Conservation (phyloP, 2,113 vertebrate genomes). For the Lates calcarifer region DNA sequence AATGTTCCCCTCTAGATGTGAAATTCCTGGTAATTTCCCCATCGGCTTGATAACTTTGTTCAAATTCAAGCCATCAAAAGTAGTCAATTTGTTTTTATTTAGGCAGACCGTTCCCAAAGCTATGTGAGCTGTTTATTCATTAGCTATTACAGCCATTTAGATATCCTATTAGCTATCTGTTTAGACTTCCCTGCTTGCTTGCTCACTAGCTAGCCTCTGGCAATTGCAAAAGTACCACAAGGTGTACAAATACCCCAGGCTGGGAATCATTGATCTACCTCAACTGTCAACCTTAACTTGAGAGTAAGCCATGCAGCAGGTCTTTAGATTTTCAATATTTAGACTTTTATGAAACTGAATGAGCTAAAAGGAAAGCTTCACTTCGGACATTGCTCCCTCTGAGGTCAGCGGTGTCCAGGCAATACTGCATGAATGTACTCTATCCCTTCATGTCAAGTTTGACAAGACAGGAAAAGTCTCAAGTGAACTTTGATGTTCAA, state of each 20-base stretch:
- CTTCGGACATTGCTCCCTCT: slow-evolving; percentile 2
- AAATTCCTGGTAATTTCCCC: neutral
- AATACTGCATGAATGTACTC: neutral
- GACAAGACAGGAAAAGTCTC: slow-evolving; percentile 21
- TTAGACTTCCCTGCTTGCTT: neutral
- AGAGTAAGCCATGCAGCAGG: neutral
- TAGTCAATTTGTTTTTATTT: neutral
- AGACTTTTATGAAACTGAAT: slow-evolving; percentile 9
- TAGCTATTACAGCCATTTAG: too few relatives aligned
- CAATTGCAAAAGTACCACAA: neutral
- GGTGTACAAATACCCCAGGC: neutral
- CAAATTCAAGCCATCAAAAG: too few relatives aligned
- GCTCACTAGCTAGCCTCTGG: too few relatives aligned
- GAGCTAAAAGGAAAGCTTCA: slow-evolving; percentile 11
- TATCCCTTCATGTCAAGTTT: slow-evolving; percentile 45
- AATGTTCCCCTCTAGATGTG: neutral
- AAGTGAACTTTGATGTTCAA: slow-evolving; percentile 38
- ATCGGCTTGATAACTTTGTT: neutral
- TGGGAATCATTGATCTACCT: neutral
- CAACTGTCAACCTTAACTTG: neutral
- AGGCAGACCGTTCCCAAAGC: neutral
- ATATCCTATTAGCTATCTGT: neutral
- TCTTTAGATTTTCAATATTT: slow-evolving; percentile 5
- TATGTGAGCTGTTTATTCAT: neutral
- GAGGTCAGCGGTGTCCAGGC: slow-evolving; percentile 10